Evolutionary conservation across 2,888 invertebrate genomes (phyloP).

Genomic region (Cephonodes hylas): DNA sequence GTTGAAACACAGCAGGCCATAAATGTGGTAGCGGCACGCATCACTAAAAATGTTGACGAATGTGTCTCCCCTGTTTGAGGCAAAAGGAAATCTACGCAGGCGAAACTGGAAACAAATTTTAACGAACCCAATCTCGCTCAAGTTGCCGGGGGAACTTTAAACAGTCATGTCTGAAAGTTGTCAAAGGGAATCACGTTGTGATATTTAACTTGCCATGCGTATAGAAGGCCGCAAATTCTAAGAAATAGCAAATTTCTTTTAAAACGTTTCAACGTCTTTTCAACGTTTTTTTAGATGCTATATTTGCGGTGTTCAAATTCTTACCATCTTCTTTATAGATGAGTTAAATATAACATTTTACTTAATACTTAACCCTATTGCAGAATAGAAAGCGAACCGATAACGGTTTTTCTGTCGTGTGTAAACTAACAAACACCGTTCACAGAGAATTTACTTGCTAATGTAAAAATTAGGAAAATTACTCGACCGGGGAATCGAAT

Average conservation of each 20-base stretch:
- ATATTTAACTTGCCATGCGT: background rate
- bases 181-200: background rate
- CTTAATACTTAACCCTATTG: no score
- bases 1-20: background rate
- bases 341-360: no score
- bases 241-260: background rate
- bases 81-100: background rate
- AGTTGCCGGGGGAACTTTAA: background rate
- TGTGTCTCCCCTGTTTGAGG: background rate
- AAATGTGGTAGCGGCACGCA: background rate
- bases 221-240: background rate
- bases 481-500: no score
- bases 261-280: background rate
- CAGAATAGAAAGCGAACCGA: no score
- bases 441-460: no score
- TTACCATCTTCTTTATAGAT: background rate
- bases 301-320: background rate
- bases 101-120: slow-evolving; percentile 12
- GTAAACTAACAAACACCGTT: no score
- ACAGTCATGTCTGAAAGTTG: background rate
- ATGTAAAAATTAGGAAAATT: no score
- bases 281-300: background rate
- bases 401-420: no score
- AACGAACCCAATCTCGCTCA: slow-evolving; percentile 10
- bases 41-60: background rate